Percentiles rank a stretch among this genome's conserved stretches.
Evolutionary conservation across 2,888 invertebrate species (phyloP).

Genomic region (Stenichneumon culpator): DNA sequence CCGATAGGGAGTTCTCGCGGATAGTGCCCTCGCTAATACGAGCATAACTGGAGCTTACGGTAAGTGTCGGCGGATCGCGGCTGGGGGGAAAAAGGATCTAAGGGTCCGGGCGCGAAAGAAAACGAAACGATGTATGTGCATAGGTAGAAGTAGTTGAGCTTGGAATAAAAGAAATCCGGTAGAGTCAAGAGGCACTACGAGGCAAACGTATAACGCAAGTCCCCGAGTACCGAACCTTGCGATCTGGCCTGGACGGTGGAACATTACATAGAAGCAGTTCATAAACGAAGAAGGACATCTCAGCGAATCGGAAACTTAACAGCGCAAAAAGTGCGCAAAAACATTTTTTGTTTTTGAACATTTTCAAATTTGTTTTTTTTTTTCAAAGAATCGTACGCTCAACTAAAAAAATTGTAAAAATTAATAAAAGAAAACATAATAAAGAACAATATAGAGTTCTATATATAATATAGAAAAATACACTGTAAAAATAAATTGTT

Average conservation of each 20-base stretch:
- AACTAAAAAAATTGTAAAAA: no score
- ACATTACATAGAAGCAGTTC: not conserved
- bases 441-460: no score
- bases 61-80: slow-evolving; percentile 58
- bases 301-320: not conserved
- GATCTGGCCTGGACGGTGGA: not conserved
- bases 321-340: no score
- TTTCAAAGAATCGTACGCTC: no score
- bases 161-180: slow-evolving; percentile 23
- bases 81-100: slow-evolving; percentile 38
- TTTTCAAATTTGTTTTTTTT: no score
- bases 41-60: slow-evolving; percentile 68
- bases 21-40: slow-evolving; percentile 66
- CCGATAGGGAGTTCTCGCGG: slow-evolving; percentile 48
- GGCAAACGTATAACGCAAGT: not conserved
- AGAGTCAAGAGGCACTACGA: not conserved
- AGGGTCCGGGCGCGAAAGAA: slow-evolving; percentile 23
- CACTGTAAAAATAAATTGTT: no score
- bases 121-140: not conserved
- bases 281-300: not conserved
- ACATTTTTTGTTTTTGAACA: no score
- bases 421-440: no score
- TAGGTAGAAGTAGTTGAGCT: slow-evolving; percentile 3
- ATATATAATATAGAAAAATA: no score
- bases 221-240: not conserved